Percentiles rank a stretch among this genome's conserved stretches.
phyloP scores from a whole-genome alignment of 2,888 invertebrate genomes.

The Theretra japonica region DNA sequence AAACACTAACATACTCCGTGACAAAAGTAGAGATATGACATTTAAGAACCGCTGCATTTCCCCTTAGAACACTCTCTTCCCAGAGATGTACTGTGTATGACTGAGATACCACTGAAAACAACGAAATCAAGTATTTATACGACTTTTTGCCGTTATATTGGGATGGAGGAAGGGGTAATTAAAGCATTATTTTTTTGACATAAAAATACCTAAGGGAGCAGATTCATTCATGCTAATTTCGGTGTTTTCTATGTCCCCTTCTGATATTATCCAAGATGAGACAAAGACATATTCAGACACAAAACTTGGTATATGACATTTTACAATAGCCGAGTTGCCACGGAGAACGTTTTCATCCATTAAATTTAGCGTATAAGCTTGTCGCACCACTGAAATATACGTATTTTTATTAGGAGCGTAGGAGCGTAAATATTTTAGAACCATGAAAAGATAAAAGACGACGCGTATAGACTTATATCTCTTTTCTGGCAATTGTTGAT shows the following conservation, averaged over 20 bases:
- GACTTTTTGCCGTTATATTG: slow-evolving; percentile 21
- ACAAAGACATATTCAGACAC: slow-evolving; percentile 95
- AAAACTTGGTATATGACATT: slow-evolving; percentile 97
- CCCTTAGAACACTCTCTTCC: slow-evolving; percentile 96
- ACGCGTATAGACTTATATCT: not conserved
- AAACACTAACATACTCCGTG: slow-evolving; percentile 94
- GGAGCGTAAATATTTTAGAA: not conserved
- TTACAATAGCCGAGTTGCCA: slow-evolving; percentile 95
- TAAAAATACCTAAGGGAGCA: slow-evolving; percentile 66
- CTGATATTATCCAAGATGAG: slow-evolving; percentile 93
- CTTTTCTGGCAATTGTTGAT: not conserved
- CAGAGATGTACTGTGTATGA: slow-evolving; percentile 94
- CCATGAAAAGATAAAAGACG: too few species aligned
- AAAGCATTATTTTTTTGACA: not conserved
- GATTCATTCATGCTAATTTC: slow-evolving; percentile 72
- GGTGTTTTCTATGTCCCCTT: slow-evolving; percentile 85
- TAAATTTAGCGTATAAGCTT: slow-evolving; percentile 94
- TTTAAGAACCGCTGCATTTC: slow-evolving; percentile 95
- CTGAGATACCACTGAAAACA: slow-evolving; percentile 93
- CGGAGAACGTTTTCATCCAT: slow-evolving; percentile 96
- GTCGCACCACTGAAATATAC: slow-evolving; percentile 91
- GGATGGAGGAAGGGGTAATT: slow-evolving; percentile 38
- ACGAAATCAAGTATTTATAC: slow-evolving; percentile 4
- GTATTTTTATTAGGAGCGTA: not conserved
- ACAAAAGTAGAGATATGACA: slow-evolving; percentile 97